Evolutionary conservation across 1,140 invertebrate genomes (phyloP), one percentile per base, ranked within the genome.

Genomic region (Helicoverpa armigera): DNA sequence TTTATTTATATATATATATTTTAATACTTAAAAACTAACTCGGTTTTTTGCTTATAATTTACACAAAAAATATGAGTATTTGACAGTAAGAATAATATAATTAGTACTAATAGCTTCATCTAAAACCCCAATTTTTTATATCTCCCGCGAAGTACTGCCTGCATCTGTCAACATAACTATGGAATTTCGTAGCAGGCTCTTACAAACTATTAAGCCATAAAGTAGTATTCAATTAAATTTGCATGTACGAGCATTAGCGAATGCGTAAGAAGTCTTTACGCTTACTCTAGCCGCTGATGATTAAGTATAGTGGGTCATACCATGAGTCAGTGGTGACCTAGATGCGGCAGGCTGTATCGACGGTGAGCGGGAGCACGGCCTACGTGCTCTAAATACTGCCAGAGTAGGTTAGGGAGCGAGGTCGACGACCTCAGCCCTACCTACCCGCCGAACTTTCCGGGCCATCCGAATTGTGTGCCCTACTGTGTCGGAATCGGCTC

Each of bases 401-500:
- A 82, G 87, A 92, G 90, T 94, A 94, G 92, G 93, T 91, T 94
- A 94, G 92, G 92, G 92, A 93, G 90, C 86, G 90, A 80, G 92
- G 89, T 90, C 91, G 84, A 88, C 81, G 90, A 92, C 82, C 93
- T 84, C 86, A 88, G 88, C 76, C 82, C 86, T 84, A 58, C 75
- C 80, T 89, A 88, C 86, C 88, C 87, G 82, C 79, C 83, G 60
- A 85, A 86, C 81, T 88, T 90, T 90, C 88, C 84, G 86, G 89
- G 84, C 86, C 84, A 85, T 84, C 82, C 83, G 60, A 86, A 48
- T 69, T 74, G 72, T 58, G 77, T 76, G 48, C 78, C 72, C 67
- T 65, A 69, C 58, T 58, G 69, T 72, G 53, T 67, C 63, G 70
- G 31, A 69, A 81, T 82, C 81, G 29, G 16, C 18, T 54, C 50